Conservation (phyloP, 2,888 invertebrate genomes). For the Pimpla rufipes region DNA sequence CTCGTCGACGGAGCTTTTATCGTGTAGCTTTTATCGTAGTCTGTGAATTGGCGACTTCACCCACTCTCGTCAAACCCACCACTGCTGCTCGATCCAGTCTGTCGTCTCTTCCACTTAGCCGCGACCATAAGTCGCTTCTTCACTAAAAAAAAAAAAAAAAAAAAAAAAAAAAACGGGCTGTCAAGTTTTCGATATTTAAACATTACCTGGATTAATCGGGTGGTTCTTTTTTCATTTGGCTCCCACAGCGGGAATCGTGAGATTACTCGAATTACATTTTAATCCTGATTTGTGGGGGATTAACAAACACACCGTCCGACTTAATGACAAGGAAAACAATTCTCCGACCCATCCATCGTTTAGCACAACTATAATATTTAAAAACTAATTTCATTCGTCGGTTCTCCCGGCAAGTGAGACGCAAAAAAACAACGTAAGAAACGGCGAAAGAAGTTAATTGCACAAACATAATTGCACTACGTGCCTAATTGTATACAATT, state of each 20-base stretch:
- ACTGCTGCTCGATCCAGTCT: background rate
- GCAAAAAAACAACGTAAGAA: too few species aligned
- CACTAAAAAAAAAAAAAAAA: background rate
- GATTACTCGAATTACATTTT: background rate
- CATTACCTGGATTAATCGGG: background rate
- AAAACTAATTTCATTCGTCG: background rate
- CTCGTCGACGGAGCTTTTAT: constrained; percentile 48
- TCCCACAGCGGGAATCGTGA: background rate
- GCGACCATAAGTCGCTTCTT: background rate
- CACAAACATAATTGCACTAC: constrained; percentile 11
- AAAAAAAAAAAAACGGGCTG: too few species aligned
- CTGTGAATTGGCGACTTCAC: constrained; percentile 2
- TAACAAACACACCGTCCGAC: too few species aligned
- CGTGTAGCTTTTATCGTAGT: constrained; percentile 1
- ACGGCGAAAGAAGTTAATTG: background rate
- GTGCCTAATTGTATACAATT: constrained; percentile 2
- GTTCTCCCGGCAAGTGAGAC: background rate
- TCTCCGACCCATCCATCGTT: background rate
- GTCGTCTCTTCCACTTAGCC: constrained; percentile 5
- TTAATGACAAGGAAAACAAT: background rate
- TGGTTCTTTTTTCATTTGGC: background rate
- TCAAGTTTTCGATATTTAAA: background rate
- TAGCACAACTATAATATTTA: background rate
- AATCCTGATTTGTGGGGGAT: background rate
- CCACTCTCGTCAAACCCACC: background rate